A percentile compares a stretch with the other conserved stretches of the same genome.
Evolutionary conservation across 2,888 invertebrate species (phyloP).

Genomic region (Xanthia icteritia): DNA sequence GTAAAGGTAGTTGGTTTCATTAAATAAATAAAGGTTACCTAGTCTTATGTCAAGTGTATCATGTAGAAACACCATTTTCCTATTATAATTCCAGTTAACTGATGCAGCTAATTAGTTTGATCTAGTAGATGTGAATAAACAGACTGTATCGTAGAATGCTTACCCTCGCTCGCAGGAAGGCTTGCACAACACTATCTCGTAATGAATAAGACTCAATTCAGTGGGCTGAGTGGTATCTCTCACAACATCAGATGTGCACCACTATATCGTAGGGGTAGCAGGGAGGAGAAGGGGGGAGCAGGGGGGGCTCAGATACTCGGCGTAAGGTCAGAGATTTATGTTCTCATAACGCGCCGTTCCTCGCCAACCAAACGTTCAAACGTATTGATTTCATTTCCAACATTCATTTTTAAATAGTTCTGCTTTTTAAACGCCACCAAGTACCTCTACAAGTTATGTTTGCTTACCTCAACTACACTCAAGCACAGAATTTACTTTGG

Average conservation of each 20-base stretch:
- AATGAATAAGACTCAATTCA: constrained; percentile 81
- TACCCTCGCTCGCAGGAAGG: constrained; percentile 62
- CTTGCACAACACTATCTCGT: constrained; percentile 72
- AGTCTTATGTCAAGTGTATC: not conserved
- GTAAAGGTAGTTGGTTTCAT: not conserved
- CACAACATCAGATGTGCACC: constrained; percentile 80
- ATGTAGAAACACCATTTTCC: constrained; percentile 24
- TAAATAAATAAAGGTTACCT: not conserved
- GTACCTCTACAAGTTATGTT: constrained; percentile 58
- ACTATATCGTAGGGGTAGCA: constrained; percentile 74
- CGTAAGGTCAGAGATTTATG: constrained; percentile 87
- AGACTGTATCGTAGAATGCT: constrained; percentile 59
- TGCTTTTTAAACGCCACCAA: constrained; percentile 59
- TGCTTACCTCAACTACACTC: constrained; percentile 28
- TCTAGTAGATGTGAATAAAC: constrained; percentile 62
- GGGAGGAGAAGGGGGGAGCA: constrained; percentile 50
- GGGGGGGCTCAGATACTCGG: constrained; percentile 69
- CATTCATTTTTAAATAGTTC: constrained; percentile 84
- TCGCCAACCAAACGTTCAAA: constrained; percentile 83
- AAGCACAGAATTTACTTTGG: constrained; percentile 34
- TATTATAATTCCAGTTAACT: constrained; percentile 57
- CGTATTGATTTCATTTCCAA: constrained; percentile 86
- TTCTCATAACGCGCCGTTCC: constrained; percentile 85
- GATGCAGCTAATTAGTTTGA: constrained; percentile 65
- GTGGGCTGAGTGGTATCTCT: constrained; percentile 77